Evolutionary conservation across 2,797 vertebrate genomes (phyloP).

Genomic region (Eulemur albifrons): DNA sequence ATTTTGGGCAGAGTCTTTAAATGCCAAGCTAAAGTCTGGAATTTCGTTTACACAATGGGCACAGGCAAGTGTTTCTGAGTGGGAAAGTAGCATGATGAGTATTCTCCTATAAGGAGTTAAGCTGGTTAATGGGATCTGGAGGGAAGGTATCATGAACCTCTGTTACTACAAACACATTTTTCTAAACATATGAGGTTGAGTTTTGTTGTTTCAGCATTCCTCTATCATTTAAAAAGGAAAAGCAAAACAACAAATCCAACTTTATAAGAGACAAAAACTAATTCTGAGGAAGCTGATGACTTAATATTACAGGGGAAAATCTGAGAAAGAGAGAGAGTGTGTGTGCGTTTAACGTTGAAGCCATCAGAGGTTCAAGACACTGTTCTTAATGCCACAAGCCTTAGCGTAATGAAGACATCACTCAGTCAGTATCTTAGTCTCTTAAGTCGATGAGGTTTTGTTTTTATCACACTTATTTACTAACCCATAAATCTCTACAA

Average conservation of each 20-base stretch:
- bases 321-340: neutral
- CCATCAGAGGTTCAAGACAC: neutral
- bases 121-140: neutral
- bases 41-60: neutral
- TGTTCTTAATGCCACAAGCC: neutral
- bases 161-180: constrained; percentile 25
- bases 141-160: neutral
- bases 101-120: neutral
- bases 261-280: neutral
- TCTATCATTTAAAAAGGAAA: neutral
- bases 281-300: neutral
- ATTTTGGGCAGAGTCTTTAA: neutral
- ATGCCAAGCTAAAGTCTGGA: constrained; percentile 9
- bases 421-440: neutral
- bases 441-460: neutral
- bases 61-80: neutral
- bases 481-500: constrained; percentile 4
- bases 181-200: neutral
- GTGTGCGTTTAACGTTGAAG: neutral
- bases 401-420: neutral
- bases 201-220: neutral
- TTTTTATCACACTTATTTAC: neutral
- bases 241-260: neutral
- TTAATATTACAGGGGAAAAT: constrained; percentile 22
- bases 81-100: neutral